phyloP scores from a whole-genome alignment of 2,888 invertebrate genomes.

The Rotaria sp. region DNA sequence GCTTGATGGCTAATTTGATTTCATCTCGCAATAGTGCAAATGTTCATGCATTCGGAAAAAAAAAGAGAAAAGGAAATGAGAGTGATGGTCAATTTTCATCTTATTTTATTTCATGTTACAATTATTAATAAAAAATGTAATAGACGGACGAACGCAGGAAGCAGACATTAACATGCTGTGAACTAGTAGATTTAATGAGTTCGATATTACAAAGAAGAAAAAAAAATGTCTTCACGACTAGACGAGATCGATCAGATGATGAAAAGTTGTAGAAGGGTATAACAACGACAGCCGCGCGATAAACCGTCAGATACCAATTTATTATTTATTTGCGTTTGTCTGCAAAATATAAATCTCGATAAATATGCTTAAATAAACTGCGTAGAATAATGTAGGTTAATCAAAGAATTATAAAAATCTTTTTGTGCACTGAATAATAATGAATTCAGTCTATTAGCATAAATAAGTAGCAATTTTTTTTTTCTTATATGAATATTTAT shows the following conservation, averaged over 20 bases:
- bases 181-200: background rate
- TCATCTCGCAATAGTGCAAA: background rate
- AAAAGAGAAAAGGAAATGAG: conserved; percentile 9
- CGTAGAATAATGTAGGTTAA: no score
- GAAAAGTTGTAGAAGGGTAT: background rate
- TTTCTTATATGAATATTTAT: background rate
- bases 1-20: background rate
- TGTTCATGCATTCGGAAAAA: background rate
- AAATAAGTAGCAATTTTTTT: background rate
- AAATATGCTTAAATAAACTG: no score
- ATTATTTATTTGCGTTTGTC: background rate
- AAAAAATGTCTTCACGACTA: background rate
- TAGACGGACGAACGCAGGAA: background rate
- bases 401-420: no score
- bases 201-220: background rate
- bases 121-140: background rate
- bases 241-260: background rate
- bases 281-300: background rate
- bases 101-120: background rate
- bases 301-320: background rate
- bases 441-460: background rate
- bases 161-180: background rate
- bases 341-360: background rate
- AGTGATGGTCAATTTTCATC: conserved; percentile 1
- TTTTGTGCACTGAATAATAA: background rate